Evolutionary conservation across 2,888 invertebrate species (phyloP), one percentile per base, ranked within the genome.

Genomic region (Macaria notata): DNA sequence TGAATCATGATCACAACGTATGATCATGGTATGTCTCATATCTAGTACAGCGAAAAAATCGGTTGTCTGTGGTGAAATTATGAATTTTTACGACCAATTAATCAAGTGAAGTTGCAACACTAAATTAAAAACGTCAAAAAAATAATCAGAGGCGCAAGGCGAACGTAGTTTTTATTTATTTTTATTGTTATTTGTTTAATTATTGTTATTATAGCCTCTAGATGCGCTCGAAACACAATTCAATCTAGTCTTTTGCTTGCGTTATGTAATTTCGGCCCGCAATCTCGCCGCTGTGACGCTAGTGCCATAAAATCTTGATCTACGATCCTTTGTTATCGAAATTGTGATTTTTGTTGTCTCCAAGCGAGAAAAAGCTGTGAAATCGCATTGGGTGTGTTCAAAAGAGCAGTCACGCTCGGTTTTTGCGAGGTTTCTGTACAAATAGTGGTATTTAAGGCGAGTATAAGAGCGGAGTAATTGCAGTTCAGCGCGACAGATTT

Each of bases 101-200:
- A 81, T 81, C 78, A 78, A 75, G 71, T 69, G 69, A 41, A 72
- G 83, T 84, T 84, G 88, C 88, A 89, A 88, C 89, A 88, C 89
- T 83, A 79, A 80, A 83, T 85, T 83, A 81, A 80, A 88, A 88
- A 88, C 81, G 90, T 90, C 90, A 90, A 89, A 87, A 84, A 74
- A 83, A 78, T 71, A 83, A 78, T 71, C 73, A 88, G 86, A 83
- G 85, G 87, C 87, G 87, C 83, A 85, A 81, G 86, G 84, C 83
- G 69, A 62, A 67, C 71, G 64, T 73, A 67, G 59, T 72, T 73
- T 86, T 81, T 79, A 81, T 88, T 75, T 89, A 79, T 83, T 88
- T 86, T 83, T 85, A 87, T 78, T 87, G 82, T 88, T 87, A 83
- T 86, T 59, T 83, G 73, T 79, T 79, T 79, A 77, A 71, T 59